A percentile compares a stretch with the other conserved stretches of the same genome.
phyloP scores from a whole-genome alignment of 2,797 vertebrate species.

The Nasua narica region DNA sequence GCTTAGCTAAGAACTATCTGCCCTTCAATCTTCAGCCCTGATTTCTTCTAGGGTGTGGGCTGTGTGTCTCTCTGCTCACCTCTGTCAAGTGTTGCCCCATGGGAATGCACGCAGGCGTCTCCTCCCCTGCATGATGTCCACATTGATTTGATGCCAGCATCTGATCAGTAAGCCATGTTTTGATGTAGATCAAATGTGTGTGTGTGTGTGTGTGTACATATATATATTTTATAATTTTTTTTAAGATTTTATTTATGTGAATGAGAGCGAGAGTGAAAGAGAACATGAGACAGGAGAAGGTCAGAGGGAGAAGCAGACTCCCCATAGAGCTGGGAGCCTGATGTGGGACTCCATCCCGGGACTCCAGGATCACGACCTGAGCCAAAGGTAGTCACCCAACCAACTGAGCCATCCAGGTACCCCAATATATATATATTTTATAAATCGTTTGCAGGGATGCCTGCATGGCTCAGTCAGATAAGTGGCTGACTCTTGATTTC shows the following conservation, averaged over 20 bases:
- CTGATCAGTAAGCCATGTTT: not conserved
- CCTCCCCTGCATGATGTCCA: not conserved
- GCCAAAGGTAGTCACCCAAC: too few relatives aligned
- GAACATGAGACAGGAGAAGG: too few relatives aligned
- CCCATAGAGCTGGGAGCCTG: too few relatives aligned
- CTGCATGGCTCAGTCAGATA: not conserved
- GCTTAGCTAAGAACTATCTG: not conserved
- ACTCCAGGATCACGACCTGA: too few relatives aligned
- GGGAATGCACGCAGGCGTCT: not conserved
- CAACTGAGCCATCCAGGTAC: too few relatives aligned
- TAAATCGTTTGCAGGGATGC: not conserved
- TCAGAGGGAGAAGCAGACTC: too few relatives aligned
- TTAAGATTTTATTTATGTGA: too few relatives aligned
- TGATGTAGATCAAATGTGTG: not conserved
- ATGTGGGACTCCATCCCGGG: too few relatives aligned
- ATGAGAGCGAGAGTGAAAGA: too few relatives aligned
- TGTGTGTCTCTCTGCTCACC: not conserved
- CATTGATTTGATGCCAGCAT: not conserved
- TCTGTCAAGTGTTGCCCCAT: too few relatives aligned
- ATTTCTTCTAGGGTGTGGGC: not conserved
- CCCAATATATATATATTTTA: not conserved
- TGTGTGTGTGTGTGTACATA: not conserved
- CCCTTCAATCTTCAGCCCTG: not conserved
- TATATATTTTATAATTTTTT: not conserved
- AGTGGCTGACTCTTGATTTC: not conserved